Percentiles rank a stretch among this genome's conserved stretches.
These are phyloP conservation scores for Apotomis capreana DNA, from an alignment of 2,888 invertebrate genomes.

Conservation along the genomic window DNA sequence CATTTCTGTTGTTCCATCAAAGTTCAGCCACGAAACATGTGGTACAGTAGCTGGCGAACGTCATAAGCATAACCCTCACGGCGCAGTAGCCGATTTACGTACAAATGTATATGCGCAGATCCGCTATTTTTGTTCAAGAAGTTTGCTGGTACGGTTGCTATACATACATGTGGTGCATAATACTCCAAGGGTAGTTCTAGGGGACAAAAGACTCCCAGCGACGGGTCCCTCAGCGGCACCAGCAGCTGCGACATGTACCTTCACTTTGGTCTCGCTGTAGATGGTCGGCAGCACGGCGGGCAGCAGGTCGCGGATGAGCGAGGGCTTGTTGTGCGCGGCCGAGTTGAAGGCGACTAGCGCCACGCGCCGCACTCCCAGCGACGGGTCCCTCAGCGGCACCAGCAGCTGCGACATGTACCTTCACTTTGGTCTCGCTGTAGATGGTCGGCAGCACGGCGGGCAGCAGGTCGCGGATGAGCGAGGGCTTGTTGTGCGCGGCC, in stretches of 20 bases:
- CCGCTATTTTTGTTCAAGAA: no score
- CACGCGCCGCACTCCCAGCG: slow-evolving; percentile 97
- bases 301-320: slow-evolving; percentile 93
- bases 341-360: slow-evolving; percentile 99
- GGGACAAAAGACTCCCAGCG: no score
- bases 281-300: slow-evolving; percentile 95
- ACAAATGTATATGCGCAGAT: no score
- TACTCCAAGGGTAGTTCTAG: no score
- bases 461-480: slow-evolving; percentile 93
- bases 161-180: no score
- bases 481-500: slow-evolving; percentile 99
- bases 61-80: no score
- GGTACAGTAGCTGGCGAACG: no score
- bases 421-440: slow-evolving; percentile 97
- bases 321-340: slow-evolving; percentile 99
- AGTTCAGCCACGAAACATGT: no score
- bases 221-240: slow-evolving; percentile 56
- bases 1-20: no score
- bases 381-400: slow-evolving; percentile 85
- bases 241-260: slow-evolving; percentile 79
- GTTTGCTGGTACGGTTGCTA: no score
- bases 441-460: slow-evolving; percentile 95
- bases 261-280: slow-evolving; percentile 97
- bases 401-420: slow-evolving; percentile 79
- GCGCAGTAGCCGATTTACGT: no score